Evolutionary conservation across 2,888 invertebrate genomes (phyloP), one percentile per base, ranked within the genome.

Genomic region (Drosophila nr. medialis): DNA sequence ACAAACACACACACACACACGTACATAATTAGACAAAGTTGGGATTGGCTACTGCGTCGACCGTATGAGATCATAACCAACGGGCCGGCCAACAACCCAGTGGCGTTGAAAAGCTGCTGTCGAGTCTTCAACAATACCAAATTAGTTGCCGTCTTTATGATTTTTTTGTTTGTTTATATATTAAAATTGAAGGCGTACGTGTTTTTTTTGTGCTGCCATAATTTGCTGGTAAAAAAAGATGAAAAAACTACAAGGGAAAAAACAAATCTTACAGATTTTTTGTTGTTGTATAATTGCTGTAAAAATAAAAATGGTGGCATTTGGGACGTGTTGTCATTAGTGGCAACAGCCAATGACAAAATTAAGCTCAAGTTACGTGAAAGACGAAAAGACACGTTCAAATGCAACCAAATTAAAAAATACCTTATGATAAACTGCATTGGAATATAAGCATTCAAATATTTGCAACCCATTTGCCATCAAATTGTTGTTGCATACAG

Each of bases 1-100:
- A 56, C 10, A 80, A 63, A 53, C 3, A 51, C 21, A 53, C 56
- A 32, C 56, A 63, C 29, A 24, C 24, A 24, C 64, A 64, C 63
- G 67, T 34, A 68, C 59, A 71, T 77, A 75, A 78, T 75, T 83
- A 72, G 73, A 68, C 88, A 80, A 85, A 81, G 77, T 88, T 77
- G 90, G 87, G 90, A 90, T 90, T 87, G 87, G 90, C 79, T 80
- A 72, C 30, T 51, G 65, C 53, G 59, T 48, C 67, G 64, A 66
- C 54, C 64, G 80, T 55, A 85, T 86, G 85, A 86, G 81, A 88
- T 88, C 85, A 86, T 80, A 63, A 60, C 51, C 63, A 62, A 30
- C 30, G 60, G 60, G 73, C 77, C 84, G 70, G 56, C 67, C 54
- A 68, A 59, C 32, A 48, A 62, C 40, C 51, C 63, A 54, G 45